Evolutionary conservation across 1,140 invertebrate genomes (phyloP).

Genomic region (Euschistus heros): DNA sequence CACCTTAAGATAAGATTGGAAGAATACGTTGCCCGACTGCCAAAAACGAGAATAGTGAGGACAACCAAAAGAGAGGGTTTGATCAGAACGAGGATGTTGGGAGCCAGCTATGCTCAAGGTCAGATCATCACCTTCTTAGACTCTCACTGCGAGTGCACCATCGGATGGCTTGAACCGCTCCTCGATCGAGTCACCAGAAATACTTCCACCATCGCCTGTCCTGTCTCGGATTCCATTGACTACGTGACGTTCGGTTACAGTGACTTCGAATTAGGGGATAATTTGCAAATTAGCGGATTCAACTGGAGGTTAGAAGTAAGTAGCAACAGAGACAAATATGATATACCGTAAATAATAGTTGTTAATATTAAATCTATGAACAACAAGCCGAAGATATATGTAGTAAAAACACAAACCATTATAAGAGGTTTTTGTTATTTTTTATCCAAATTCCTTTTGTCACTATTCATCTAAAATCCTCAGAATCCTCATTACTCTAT

Average conservation of each 20-base stretch:
- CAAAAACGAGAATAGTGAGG: constrained; percentile 81
- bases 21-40: constrained; percentile 78
- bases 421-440: too few species aligned
- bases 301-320: constrained; percentile 83
- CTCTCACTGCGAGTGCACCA: constrained; percentile 89
- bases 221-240: constrained; percentile 87
- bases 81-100: constrained; percentile 81
- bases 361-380: neutral
- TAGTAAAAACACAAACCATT: neutral
- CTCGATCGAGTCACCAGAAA: constrained; percentile 85
- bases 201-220: constrained; percentile 79
- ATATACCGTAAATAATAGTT: neutral
- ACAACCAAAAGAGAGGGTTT: constrained; percentile 81
- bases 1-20: constrained; percentile 85
- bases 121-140: constrained; percentile 92
- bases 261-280: constrained; percentile 63
- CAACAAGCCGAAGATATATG: neutral
- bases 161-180: constrained; percentile 85
- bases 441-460: too few species aligned
- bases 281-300: constrained; percentile 88
- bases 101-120: constrained; percentile 73
- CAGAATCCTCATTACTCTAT: too few species aligned
- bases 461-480: too few species aligned
- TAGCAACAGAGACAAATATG: neutral
- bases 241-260: constrained; percentile 83